phyloP scores from a whole-genome alignment of 2,113 vertebrate genomes.

The Phrynosoma platyrhinos region DNA sequence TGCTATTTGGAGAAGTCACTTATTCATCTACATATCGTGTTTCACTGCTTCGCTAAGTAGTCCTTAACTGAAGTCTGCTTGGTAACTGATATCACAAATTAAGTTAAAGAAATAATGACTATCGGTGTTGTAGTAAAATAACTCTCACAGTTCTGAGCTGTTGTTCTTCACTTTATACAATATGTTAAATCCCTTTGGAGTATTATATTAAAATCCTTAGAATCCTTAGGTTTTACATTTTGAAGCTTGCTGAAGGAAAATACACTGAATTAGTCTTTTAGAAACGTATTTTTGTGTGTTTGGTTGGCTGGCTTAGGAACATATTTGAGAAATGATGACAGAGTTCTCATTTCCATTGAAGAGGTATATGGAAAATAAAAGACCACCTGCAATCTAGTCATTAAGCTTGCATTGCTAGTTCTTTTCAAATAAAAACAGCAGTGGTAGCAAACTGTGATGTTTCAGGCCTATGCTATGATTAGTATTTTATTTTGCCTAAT shows the following conservation, averaged over 20 bases:
- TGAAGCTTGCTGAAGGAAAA: conserved; percentile 30
- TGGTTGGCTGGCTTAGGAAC: conserved; percentile 40
- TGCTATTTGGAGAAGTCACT: conserved; percentile 23
- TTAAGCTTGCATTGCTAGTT: not conserved
- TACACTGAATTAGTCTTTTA: conserved; percentile 49
- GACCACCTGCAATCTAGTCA: not conserved
- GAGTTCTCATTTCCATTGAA: not conserved
- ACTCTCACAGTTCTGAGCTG: not conserved
- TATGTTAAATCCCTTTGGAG: not conserved
- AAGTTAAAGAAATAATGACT: not conserved
- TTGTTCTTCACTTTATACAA: not conserved
- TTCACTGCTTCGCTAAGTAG: conserved; percentile 50
- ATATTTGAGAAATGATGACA: conserved; percentile 16
- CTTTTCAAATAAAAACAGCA: not conserved
- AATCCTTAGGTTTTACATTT: not conserved
- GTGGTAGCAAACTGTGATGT: not conserved
- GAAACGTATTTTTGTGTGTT: conserved; percentile 25
- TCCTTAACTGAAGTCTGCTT: not conserved
- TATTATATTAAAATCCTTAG: not conserved
- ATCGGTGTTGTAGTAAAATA: not conserved
- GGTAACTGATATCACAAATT: not conserved
- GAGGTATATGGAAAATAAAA: not conserved
- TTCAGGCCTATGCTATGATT: not conserved
- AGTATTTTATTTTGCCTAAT: not conserved
- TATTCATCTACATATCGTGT: conserved; percentile 25